phyloP scores from a whole-genome alignment of 1,140 invertebrate species.

The Drosophila arizonae region DNA sequence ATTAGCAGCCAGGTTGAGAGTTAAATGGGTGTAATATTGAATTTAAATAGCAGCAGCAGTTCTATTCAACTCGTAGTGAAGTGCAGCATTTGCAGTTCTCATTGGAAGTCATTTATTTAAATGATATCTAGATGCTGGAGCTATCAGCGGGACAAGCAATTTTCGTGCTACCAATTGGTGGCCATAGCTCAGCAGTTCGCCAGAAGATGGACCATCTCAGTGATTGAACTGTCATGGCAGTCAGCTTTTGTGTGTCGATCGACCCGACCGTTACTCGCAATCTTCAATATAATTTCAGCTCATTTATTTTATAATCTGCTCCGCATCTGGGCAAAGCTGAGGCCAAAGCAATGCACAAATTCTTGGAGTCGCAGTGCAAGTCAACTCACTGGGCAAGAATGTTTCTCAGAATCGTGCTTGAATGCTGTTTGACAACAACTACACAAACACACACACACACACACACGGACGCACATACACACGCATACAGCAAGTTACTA shows the following conservation, averaged over 20 bases:
- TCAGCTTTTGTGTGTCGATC: conserved; percentile 47
- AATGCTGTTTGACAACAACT: conserved; percentile 81
- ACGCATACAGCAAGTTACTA: conserved; percentile 49
- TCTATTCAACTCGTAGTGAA: conserved; percentile 5
- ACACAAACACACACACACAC: conserved; percentile 35
- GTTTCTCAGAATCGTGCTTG: conserved; percentile 81
- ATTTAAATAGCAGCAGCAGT: conserved; percentile 38
- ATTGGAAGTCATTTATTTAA: conserved; percentile 12
- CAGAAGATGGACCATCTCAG: conserved; percentile 57
- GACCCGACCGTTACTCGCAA: conserved; percentile 30
- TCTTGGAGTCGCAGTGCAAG: conserved; percentile 30
- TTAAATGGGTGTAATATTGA: conserved; percentile 27
- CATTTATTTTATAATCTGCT: conserved; percentile 73
- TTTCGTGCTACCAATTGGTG: conserved; percentile 36
- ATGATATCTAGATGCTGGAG: background rate
- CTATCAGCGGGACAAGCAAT: conserved; percentile 5
- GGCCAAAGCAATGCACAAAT: conserved; percentile 58
- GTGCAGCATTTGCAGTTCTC: conserved; percentile 17
- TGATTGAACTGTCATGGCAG: conserved; percentile 75
- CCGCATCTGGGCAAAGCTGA: conserved; percentile 32
- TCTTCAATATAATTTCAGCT: conserved; percentile 62
- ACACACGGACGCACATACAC: conserved; percentile 27
- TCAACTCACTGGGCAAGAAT: conserved; percentile 68
- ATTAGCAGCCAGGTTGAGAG: conserved; percentile 30
- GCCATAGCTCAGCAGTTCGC: conserved; percentile 44